Conservation (phyloP, 2,797 vertebrate genomes). For the Peromyscus nudipes region DNA sequence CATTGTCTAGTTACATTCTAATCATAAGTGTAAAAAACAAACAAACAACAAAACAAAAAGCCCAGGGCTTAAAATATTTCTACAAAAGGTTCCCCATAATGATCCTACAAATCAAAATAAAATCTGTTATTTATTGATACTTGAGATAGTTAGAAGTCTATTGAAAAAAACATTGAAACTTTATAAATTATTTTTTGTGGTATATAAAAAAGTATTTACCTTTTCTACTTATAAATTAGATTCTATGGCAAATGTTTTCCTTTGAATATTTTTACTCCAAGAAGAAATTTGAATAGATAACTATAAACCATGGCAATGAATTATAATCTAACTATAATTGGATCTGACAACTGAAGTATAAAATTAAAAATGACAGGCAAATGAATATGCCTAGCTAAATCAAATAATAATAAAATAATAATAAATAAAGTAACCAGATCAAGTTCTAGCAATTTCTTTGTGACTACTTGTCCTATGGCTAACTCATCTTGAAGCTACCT, state of each 20-base stretch:
- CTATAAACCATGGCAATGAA: constrained; percentile 22
- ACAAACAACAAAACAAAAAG: background rate
- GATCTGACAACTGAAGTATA: constrained; percentile 34
- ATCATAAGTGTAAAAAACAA: background rate
- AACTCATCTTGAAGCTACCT: background rate
- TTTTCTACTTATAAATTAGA: constrained; percentile 46
- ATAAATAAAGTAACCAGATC: constrained; percentile 40
- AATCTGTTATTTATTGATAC: constrained; percentile 5
- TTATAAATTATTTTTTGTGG: background rate
- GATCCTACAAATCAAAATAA: background rate
- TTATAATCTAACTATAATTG: constrained; percentile 36
- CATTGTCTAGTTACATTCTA: background rate
- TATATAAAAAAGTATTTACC: constrained; percentile 16
- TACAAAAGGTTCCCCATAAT: background rate
- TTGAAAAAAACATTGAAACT: background rate
- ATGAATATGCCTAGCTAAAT: constrained; percentile 25
- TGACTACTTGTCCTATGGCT: constrained; percentile 59
- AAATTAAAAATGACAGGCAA: background rate
- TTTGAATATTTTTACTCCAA: constrained; percentile 20
- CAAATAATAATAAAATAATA: constrained; percentile 15
- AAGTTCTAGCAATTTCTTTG: constrained; percentile 35
- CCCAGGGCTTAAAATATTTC: background rate
- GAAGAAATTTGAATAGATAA: constrained; percentile 45
- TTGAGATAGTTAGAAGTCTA: constrained; percentile 32
- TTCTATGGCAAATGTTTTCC: constrained; percentile 1